These are phyloP conservation scores for Hiodon tergisus DNA, from an alignment of 2,113 vertebrate species.

Conservation along the genomic window DNA sequence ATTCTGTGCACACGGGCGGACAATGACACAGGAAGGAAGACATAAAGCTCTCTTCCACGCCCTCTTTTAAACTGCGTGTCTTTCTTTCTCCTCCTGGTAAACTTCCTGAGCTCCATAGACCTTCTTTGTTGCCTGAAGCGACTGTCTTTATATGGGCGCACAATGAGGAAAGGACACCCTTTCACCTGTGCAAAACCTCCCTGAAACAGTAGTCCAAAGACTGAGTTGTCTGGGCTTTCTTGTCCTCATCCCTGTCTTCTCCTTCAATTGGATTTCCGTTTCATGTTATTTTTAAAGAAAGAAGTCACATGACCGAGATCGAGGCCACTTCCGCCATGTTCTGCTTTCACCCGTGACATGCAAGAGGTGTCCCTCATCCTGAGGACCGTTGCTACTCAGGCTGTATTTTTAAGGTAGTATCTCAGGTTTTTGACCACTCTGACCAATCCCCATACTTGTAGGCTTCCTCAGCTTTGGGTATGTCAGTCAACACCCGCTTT, in stretches of 20 bases:
- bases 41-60: conserved; percentile 62
- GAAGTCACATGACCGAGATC: conserved; percentile 44
- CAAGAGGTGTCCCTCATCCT: conserved; percentile 12
- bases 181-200: conserved; percentile 60
- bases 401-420: background rate
- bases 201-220: conserved; percentile 43
- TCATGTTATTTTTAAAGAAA: conserved; percentile 13
- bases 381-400: background rate
- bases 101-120: conserved; percentile 67
- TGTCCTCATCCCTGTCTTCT: conserved; percentile 18
- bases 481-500: background rate
- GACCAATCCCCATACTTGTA: background rate
- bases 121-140: conserved; percentile 56
- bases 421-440: background rate
- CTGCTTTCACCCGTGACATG: conserved; percentile 4
- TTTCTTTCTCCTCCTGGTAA: conserved; percentile 50
- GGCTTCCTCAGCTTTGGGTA: background rate
- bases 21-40: conserved; percentile 65
- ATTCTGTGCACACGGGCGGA: conserved; percentile 36
- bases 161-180: conserved; percentile 54
- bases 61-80: conserved; percentile 54
- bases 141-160: conserved; percentile 57
- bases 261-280: conserved; percentile 35
- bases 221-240: conserved; percentile 3
- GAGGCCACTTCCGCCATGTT: background rate